These are phyloP conservation scores for Frankliniella intonsa DNA, from an alignment of 2,888 invertebrate genomes.

Conservation along the genomic window DNA sequence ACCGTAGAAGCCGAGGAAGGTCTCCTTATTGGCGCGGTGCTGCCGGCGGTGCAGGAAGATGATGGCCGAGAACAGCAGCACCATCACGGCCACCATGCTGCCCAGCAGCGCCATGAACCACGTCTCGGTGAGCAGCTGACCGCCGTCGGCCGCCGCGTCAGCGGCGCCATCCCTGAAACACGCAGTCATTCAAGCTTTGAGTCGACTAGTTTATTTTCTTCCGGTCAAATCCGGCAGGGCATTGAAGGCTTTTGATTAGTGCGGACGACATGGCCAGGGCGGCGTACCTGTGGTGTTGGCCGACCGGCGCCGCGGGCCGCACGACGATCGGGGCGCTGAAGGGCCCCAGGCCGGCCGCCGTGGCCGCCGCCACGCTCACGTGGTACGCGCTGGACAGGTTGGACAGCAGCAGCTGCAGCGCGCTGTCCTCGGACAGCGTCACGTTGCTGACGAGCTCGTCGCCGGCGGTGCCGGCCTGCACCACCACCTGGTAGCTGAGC, in stretches of 20 bases:
- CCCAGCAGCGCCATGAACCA: slow-evolving; percentile 84
- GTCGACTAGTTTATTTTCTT: background rate
- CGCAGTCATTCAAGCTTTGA: background rate
- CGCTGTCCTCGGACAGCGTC: slow-evolving; percentile 59
- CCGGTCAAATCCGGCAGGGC: no score
- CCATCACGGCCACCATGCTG: slow-evolving; percentile 74
- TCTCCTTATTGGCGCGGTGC: slow-evolving; percentile 63
- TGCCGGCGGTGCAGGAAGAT: slow-evolving; percentile 67
- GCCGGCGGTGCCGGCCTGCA: slow-evolving; percentile 33
- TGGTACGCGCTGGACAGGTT: slow-evolving; percentile 78
- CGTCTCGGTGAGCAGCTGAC: slow-evolving; percentile 72
- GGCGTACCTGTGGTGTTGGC: slow-evolving; percentile 46
- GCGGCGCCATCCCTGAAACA: background rate
- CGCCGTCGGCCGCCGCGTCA: background rate
- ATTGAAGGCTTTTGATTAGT: background rate
- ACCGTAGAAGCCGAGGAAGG: slow-evolving; percentile 50
- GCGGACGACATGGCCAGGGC: background rate
- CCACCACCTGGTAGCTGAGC: slow-evolving; percentile 62
- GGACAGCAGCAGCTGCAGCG: slow-evolving; percentile 64
- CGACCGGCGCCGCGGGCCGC: slow-evolving; percentile 50
- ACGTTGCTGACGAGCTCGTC: slow-evolving; percentile 51
- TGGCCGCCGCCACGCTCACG: slow-evolving; percentile 76
- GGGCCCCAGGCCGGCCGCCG: slow-evolving; percentile 72
- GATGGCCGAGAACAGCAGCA: slow-evolving; percentile 74
- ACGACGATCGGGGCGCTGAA: slow-evolving; percentile 65